Percentiles rank a stretch among this genome's conserved stretches.
Conservation (phyloP, 1,140 invertebrate genomes). For the Lethocerus indicus region DNA sequence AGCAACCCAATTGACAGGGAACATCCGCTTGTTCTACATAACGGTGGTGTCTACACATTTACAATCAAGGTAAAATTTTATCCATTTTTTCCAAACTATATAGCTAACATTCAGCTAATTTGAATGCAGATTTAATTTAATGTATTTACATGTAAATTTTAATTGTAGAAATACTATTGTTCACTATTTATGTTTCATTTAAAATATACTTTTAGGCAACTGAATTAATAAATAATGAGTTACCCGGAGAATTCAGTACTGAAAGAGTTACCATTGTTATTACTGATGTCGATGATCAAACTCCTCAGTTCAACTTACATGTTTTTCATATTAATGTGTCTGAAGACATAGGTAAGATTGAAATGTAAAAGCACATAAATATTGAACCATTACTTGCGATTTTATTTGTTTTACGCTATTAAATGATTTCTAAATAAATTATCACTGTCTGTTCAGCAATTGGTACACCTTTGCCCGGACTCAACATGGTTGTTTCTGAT, state of each 20-base stretch:
- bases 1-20: constrained; percentile 51
- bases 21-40: constrained; percentile 48
- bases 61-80: constrained; percentile 33
- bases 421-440: neutral
- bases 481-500: constrained; percentile 59
- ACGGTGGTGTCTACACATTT: constrained; percentile 62
- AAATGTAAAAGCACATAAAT: too few relatives aligned
- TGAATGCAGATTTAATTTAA: too few relatives aligned
- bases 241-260: constrained; percentile 43
- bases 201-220: constrained; percentile 34
- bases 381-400: too few relatives aligned
- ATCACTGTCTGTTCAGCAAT: constrained; percentile 18
- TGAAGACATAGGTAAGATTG: constrained; percentile 57
- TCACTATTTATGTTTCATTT: neutral
- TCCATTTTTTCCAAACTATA: too few relatives aligned
- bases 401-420: too few relatives aligned
- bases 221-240: constrained; percentile 51
- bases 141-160: neutral
- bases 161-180: neutral
- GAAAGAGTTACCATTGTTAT: constrained; percentile 62
- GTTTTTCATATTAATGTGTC: constrained; percentile 50
- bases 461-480: constrained; percentile 31
- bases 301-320: constrained; percentile 52
- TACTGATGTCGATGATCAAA: constrained; percentile 67
- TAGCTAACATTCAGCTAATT: too few relatives aligned